Evolutionary conservation across 2,888 invertebrate species (phyloP), one percentile per base, ranked within the genome.

Genomic region (Euproctis similis): DNA sequence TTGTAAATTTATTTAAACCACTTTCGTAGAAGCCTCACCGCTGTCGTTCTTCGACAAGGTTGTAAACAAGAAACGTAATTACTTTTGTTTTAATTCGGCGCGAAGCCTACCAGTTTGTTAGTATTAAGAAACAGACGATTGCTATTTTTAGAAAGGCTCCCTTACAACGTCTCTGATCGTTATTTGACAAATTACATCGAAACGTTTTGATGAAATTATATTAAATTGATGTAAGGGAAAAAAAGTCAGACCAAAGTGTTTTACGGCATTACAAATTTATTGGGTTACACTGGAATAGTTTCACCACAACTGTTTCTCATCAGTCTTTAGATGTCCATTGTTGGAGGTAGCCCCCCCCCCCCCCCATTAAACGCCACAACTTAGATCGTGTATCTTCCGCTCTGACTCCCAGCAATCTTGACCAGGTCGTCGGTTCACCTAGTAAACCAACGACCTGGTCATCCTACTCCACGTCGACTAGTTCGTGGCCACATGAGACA

Each of bases 1-100:
- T n/a, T n/a, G n/a, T n/a, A n/a, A n/a, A n/a, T n/a, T n/a, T n/a
- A n/a, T n/a, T n/a, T n/a, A n/a, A n/a, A n/a, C 31, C 35, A 24
- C 42, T 54, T 39, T 42, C 42, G 42, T 46, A 40, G 31, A 34
- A 32, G 26, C 16, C 16, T 36, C 40, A n/a, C n/a, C n/a, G n/a
- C 44, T 48, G 41, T 19, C n/a, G 12, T 23, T 28, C 27, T 26
- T 20, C 20, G 8, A n/a, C 24, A 21, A 11, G 11, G 22, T 19
- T 21, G 34, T 40, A 32, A 46, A 49, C 36, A 39, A 35, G 22
- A 26, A 9, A 18, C 24, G 24, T 30, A 46, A 34, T 39, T 34
- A 35, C 36, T 28, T 50, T 48, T 26, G 9, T 32, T 24, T 26
- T 24, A 35, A 35, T 34, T 46, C 23, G 12, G 21, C 16, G 21